Base-by-base conservation (phyloP, 2,888 invertebrate species). In the Shargacucullia verbasci region DNA sequence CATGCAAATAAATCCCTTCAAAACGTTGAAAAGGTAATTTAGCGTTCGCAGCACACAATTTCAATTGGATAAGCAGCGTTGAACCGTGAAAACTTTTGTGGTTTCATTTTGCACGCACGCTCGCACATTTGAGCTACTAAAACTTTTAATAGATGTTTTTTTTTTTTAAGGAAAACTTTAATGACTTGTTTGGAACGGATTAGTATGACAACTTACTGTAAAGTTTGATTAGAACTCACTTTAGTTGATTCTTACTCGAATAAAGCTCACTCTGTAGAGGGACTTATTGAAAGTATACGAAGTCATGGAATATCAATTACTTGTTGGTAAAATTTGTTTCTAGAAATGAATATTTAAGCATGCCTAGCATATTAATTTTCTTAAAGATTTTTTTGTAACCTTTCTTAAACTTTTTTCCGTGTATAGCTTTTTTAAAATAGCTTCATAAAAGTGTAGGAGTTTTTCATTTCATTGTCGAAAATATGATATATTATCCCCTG, bases 51-150 rank as follows among this genome's bases (percentile, higher is more conserved):
- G 66, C 49, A 41, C 54, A 58, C 50, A 55, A 47, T 56, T 59
- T 72, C 46, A 62, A 59, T 59, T 59, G 43, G 38, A 25, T 41
- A 58, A 62, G 52, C 53, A 70, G 65, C 35, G 40, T 27, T 52
- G 65, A 53, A 47, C 52, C 49, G 56, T 59, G 66, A 58, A 70
- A 77, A 77, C 67, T 79, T 81, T 74, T 70, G 78, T 50, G 76
- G 77, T 75, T 78, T 71, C 58, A 73, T 71, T 78, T 68, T 55
- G 60, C 76, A 78, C 76, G 78, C 76, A 80, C 66, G 67, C 62
- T 69, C 53, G 48, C 57, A 44, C 69, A 47, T 58, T 34, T 49
- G 37, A 31, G 33, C 33, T 39, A 55, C 55, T 37, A 48, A 29
- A 71, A 70, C 66, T 74, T 73, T 67, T 69, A 76, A 76, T 78